Base-by-base conservation (phyloP, 1,140 invertebrate species). In the Macrobrachium nipponense region DNA sequence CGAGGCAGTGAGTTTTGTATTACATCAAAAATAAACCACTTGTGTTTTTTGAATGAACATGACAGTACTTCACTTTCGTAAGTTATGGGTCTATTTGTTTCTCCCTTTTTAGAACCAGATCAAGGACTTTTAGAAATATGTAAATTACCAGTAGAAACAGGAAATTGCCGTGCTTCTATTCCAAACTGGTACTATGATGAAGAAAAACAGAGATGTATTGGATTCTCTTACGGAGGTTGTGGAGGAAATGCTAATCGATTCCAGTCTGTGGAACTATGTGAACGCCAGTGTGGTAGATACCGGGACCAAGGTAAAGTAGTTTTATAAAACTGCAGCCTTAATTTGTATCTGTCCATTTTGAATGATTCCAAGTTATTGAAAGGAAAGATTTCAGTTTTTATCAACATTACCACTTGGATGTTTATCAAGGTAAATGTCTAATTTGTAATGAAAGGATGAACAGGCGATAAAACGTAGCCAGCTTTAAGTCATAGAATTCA, bases 171-270 rank as follows among this genome's bases (percentile, higher is more conserved):
- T 27, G 93, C 93, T 2, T 92, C 93, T 36, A 91, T 94, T 66
- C 92, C 93, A 0, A 92, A 93, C 27, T 98, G 94, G 93, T 97
- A 95, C 92, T 98, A 95, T 90, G 94, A 97, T 90, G 89, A 91
- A 0, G 90, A 91, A 0, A 91, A 90, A 12, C 89, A 90, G 3
- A 83, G 85, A 27, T 97, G 95, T 91, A 92, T 92, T 66, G 91
- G 93, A 89, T 98, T 98, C 91, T 92, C 91, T 15, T 98, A 96
- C 90, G 94, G 95, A 72, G 97, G 97, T 86, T 95, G 95, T 91
- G 93, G 93, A 90, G 95, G 95, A 20, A 96, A 96, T 91, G 93
- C 93, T 83, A 96, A 96, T 91, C 94, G 95, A 91, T 96, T 97
- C 92, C 93, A 93, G 90, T 94, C 93, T 90, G 93, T 94, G 91